Conservation (phyloP, 2,113 vertebrate species). For the Tupaia tana region DNA sequence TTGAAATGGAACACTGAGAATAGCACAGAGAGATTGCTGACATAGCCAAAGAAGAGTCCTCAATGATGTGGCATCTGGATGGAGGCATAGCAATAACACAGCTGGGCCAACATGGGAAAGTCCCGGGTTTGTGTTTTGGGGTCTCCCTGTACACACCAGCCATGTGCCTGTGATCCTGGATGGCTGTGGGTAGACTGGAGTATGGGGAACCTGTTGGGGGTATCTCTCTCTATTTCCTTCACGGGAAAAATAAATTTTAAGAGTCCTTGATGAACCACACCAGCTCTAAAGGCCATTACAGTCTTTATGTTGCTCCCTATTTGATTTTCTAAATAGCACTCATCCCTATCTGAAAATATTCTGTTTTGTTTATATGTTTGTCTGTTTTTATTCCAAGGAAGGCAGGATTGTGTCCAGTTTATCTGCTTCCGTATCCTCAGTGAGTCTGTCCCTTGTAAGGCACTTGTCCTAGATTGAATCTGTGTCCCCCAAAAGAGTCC, state of each 20-base stretch:
- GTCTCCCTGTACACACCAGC: no score
- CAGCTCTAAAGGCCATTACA: no score
- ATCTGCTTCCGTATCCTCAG: not conserved
- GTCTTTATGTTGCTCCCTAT: not conserved
- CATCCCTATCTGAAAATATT: not conserved
- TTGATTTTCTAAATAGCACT: not conserved
- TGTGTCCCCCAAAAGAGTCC: not conserved
- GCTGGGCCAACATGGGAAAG: no score
- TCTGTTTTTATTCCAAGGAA: not conserved
- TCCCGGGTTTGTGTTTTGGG: no score
- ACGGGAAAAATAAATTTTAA: not conserved
- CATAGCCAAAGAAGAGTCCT: not conserved
- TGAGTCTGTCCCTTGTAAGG: not conserved
- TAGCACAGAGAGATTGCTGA: not conserved
- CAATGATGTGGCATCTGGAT: no score
- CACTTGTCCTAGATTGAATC: not conserved
- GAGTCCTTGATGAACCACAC: not conserved
- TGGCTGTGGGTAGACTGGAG: no score
- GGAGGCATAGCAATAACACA: no score
- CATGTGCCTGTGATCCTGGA: no score
- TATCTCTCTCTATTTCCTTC: no score
- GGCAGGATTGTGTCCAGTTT: not conserved
- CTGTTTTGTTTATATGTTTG: not conserved
- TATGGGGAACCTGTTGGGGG: no score
- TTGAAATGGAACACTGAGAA: not conserved